A percentile compares a stretch with the other conserved stretches of the same genome.
phyloP scores from a whole-genome alignment of 2,797 vertebrate genomes.

The Microchirus variegatus region DNA sequence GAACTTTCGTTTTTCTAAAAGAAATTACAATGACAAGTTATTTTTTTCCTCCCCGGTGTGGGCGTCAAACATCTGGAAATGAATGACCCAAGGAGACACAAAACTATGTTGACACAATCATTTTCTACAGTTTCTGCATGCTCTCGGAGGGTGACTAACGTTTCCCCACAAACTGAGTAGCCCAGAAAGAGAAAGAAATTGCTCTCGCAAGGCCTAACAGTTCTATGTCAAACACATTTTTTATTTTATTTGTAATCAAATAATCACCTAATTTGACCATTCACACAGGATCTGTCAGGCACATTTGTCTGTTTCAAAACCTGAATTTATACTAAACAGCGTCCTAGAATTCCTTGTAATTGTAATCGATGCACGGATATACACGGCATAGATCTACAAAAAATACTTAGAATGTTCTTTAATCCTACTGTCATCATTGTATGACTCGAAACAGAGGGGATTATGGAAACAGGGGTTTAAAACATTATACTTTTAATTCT shows the following conservation, averaged over 20 bases:
- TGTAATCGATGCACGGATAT: constrained; percentile 35
- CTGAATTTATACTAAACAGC: constrained; percentile 42
- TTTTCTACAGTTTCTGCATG: background rate
- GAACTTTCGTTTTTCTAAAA: background rate
- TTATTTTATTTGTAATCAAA: too few species aligned
- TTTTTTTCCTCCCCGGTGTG: constrained; percentile 14
- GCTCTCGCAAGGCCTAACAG: too few species aligned
- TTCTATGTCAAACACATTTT: too few species aligned
- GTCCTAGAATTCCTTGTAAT: constrained; percentile 9
- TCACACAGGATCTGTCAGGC: constrained; percentile 16
- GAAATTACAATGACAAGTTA: constrained; percentile 1
- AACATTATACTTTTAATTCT: constrained; percentile 56
- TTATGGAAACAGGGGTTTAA: constrained; percentile 41
- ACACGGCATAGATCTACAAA: constrained; percentile 26
- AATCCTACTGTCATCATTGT: constrained; percentile 58
- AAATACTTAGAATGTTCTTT: constrained; percentile 58
- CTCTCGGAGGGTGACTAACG: background rate
- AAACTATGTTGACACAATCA: constrained; percentile 10
- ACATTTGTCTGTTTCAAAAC: too few species aligned
- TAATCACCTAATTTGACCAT: too few species aligned
- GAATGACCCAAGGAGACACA: constrained; percentile 11
- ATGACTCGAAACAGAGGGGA: constrained; percentile 57
- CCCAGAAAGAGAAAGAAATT: too few species aligned
- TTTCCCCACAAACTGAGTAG: background rate
- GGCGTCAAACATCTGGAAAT: constrained; percentile 20